These are phyloP conservation scores for Gobio occitaniae DNA, from an alignment of 2,797 vertebrate genomes.

Conservation along the genomic window DNA sequence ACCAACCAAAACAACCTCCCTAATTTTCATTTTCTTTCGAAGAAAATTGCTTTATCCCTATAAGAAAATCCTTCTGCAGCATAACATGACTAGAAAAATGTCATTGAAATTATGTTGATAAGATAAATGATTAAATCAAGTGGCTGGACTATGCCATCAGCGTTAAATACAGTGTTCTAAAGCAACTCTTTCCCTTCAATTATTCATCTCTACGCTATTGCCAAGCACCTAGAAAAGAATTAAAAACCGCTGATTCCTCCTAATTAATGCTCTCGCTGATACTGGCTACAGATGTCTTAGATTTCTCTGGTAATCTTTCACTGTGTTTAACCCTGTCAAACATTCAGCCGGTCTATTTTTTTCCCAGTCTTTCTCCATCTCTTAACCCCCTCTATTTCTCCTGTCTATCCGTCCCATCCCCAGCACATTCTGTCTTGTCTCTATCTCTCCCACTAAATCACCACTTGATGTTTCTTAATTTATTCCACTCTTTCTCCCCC, in stretches of 20 bases:
- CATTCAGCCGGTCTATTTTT: conserved; percentile 28
- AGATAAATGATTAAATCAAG: conserved; percentile 74
- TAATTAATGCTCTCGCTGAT: conserved; percentile 66
- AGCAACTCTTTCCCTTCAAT: conserved; percentile 63
- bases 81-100: conserved; percentile 66
- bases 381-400: conserved; percentile 43
- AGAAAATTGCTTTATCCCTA: too few species aligned
- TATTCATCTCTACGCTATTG: conserved; percentile 70
- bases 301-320: conserved; percentile 65
- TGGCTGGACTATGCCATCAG: conserved; percentile 70
- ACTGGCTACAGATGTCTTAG: conserved; percentile 76
- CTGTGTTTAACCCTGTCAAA: conserved; percentile 69
- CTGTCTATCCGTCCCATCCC: conserved; percentile 37
- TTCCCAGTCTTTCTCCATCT: conserved; percentile 6
- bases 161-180: conserved; percentile 71
- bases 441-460: conserved; percentile 50
- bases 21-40: too few species aligned
- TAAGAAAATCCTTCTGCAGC: conserved; percentile 64
- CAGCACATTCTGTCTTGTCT: conserved; percentile 49
- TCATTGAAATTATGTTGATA: conserved; percentile 67
- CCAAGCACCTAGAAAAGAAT: conserved; percentile 65
- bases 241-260: conserved; percentile 62
- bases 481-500: conserved; percentile 54
- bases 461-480: conserved; percentile 44
- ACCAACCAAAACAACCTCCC: not conserved